phyloP scores from a whole-genome alignment of 2,888 invertebrate species.

The Drosophila fulvimacula region DNA sequence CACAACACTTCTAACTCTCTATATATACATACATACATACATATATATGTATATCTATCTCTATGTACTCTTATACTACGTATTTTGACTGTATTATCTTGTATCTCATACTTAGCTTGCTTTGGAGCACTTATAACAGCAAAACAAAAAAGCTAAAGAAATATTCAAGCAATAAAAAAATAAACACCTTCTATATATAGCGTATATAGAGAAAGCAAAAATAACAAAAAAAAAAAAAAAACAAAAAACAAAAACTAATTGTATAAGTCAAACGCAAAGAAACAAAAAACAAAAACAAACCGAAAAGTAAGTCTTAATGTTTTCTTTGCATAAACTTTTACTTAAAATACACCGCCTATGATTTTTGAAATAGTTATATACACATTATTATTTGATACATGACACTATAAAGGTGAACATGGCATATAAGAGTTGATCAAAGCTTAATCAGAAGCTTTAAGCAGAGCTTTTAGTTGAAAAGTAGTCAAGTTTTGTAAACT shows the following conservation, averaged over 20 bases:
- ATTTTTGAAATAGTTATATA: constrained; percentile 12
- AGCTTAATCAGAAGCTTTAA: constrained; percentile 5
- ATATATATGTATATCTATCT: constrained; percentile 43
- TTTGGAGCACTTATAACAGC: constrained; percentile 85
- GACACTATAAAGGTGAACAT: constrained; percentile 17
- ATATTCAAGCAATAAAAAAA: constrained; percentile 55
- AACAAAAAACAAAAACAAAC: constrained; percentile 67
- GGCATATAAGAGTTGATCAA: background rate
- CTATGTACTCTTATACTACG: constrained; percentile 67
- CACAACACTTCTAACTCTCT: constrained; percentile 34
- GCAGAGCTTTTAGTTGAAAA: constrained; percentile 15
- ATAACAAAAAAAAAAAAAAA: constrained; percentile 9
- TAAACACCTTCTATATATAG: constrained; percentile 54
- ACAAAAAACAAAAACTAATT: constrained; percentile 51
- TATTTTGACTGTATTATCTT: constrained; percentile 82
- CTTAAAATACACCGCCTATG: constrained; percentile 43
- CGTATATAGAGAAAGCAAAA: constrained; percentile 39
- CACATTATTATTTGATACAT: background rate
- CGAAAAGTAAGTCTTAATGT: constrained; percentile 78
- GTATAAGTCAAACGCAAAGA: constrained; percentile 67
- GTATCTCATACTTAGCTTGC: constrained; percentile 85
- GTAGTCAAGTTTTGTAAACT: constrained; percentile 26
- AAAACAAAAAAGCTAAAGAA: constrained; percentile 70
- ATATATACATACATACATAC: constrained; percentile 40
- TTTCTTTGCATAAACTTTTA: constrained; percentile 61